Conservation (phyloP, 2,888 invertebrate species). For the Linnaemya tessellans region DNA sequence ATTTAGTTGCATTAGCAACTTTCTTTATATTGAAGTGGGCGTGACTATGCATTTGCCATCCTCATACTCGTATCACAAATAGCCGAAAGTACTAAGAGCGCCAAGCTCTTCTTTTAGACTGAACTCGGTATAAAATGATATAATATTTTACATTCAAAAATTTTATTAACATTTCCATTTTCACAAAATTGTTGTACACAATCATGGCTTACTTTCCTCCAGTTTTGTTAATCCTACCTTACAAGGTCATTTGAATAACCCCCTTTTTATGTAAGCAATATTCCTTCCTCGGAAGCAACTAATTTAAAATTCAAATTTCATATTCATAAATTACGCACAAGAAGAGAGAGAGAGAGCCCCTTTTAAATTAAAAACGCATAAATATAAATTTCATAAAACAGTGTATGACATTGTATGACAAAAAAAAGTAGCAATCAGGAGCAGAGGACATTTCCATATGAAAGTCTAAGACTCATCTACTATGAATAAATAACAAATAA, state of each 20-base stretch:
- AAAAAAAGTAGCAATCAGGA: slow-evolving; percentile 27
- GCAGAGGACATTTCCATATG: slow-evolving; percentile 5
- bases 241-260: slow-evolving; percentile 51
- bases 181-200: not conserved
- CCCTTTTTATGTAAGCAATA: not conserved
- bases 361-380: slow-evolving; percentile 64
- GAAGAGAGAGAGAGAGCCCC: not conserved
- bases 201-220: not conserved
- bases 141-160: not conserved
- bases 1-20: too few relatives aligned
- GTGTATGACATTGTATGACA: slow-evolving; percentile 33
- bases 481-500: not conserved
- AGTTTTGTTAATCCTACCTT: not conserved
- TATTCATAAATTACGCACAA: slow-evolving; percentile 46
- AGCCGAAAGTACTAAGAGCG: not conserved
- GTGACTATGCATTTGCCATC: too few relatives aligned
- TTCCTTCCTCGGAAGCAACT: slow-evolving; percentile 29
- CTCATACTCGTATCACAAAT: too few relatives aligned
- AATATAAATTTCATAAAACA: slow-evolving; percentile 55
- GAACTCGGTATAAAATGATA: not conserved
- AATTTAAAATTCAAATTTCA: slow-evolving; percentile 67
- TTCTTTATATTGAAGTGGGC: too few relatives aligned
- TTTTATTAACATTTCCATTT: not conserved
- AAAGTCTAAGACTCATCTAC: not conserved
- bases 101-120: not conserved